Conservation (phyloP, 2,888 invertebrate genomes). For the Spilosoma lubricipeda region DNA sequence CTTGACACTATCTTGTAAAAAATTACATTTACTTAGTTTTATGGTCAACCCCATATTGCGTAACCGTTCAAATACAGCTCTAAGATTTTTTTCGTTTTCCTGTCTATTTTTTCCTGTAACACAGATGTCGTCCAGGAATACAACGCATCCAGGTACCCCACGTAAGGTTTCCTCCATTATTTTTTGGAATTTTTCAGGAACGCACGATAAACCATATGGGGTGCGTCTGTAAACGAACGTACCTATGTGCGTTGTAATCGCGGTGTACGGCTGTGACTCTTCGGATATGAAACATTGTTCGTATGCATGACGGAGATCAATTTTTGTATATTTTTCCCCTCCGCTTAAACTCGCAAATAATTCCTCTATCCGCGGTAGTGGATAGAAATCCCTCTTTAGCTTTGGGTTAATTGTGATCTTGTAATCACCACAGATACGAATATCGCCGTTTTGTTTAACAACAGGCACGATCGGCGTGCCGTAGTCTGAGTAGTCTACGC, state of each 20-base stretch:
- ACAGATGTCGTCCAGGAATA: constrained; percentile 47
- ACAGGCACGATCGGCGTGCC: constrained; percentile 22
- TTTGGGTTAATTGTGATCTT: constrained; percentile 21
- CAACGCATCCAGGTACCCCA: constrained; percentile 36
- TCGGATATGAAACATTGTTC: constrained; percentile 12
- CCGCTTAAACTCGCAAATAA: constrained; percentile 9
- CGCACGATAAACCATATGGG: constrained; percentile 25
- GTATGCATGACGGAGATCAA: constrained; percentile 20
- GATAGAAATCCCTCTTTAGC: constrained; percentile 18
- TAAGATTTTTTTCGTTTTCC: constrained; percentile 31
- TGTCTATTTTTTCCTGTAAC: constrained; percentile 20
- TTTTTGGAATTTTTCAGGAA: constrained; percentile 52
- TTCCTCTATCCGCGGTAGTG: neutral
- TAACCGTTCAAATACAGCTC: constrained; percentile 34
- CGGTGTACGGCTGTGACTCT: constrained; percentile 22
- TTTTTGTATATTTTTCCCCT: constrained; percentile 15
- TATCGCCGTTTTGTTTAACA: constrained; percentile 15
- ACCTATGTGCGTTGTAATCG: constrained; percentile 7
- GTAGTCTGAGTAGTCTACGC: neutral
- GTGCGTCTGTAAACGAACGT: constrained; percentile 22
- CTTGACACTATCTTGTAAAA: constrained; percentile 11
- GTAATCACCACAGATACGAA: constrained; percentile 19
- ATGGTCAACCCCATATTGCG: constrained; percentile 22
- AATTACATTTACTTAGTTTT: constrained; percentile 22
- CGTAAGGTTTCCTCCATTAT: constrained; percentile 9